Evolutionary conservation across 1,140 invertebrate genomes (phyloP), one percentile per base, ranked within the genome.

Genomic region (Centruroides sculpturatus): DNA sequence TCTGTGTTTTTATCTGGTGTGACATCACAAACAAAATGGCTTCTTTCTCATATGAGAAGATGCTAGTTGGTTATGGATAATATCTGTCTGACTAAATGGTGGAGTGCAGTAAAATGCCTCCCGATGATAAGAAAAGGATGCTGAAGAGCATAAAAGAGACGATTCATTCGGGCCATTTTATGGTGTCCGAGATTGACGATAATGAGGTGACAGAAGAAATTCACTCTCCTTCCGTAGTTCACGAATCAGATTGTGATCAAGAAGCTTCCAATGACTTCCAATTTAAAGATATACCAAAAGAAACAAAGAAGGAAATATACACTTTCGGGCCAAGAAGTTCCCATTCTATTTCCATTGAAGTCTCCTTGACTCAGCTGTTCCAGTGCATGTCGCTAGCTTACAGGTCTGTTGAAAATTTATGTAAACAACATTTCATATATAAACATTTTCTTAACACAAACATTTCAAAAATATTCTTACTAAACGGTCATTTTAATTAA

Each of bases 131-230:
- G n/a, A 63, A 59, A 34, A 56, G 55, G 34, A 41, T 41, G 41
- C 62, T 50, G 55, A 63, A 63, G 11, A 36, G 56, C 7, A 59
- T 60, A 55, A 64, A 64, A 47, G 90, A 93, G 73, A 82, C 85
- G 3, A 97, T 97, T 68, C 93, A 97, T 74, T 96, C 92, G 68
- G 94, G 94, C 23, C 93, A 98, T 74, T 98, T 97, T 75, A 98
- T 98, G 94, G 85, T 97, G 49, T 96, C 91, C 55, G 84, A 92
- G 73, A 93, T 97, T 23, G 75, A 77, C 76, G 92, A 96, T 74
- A 88, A 89, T 46, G 88, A 92, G 72, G 86, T 83, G 35, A 86
- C 90, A 72, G 89, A 92, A 70, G 87, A 89, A 70, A 88, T 91
- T 69, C 72, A 76, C 59, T 87, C 89, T 69, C 83, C 87, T 36